Evolutionary conservation across 2,113 vertebrate species (phyloP).

Genomic region (Corythoichthys intestinalis): DNA sequence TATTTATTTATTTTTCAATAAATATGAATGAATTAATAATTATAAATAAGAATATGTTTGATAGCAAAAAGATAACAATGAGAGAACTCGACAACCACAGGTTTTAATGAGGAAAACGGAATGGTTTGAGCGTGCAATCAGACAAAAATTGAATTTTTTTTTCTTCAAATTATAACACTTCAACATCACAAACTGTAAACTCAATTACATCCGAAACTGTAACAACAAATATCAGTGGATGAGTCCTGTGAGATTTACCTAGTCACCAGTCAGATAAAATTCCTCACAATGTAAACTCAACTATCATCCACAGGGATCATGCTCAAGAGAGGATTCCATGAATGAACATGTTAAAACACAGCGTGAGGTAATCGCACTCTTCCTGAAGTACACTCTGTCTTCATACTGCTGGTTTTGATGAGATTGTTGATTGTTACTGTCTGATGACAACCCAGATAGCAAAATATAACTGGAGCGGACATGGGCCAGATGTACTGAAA

Average conservation of each 20-base stretch:
- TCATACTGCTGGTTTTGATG: not conserved
- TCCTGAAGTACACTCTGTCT: not conserved
- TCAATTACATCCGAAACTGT: not conserved
- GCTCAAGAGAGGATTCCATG: not conserved
- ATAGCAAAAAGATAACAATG: not conserved
- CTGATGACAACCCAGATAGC: not conserved
- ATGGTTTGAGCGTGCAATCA: not conserved
- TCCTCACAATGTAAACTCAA: not conserved
- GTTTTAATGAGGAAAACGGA: not conserved
- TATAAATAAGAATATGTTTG: not conserved
- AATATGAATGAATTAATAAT: not conserved
- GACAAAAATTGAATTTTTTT: not conserved
- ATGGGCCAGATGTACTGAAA: no score
- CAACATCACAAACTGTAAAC: not conserved
- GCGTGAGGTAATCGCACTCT: slow-evolving; percentile 2
- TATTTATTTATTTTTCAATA: no score
- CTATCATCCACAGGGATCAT: not conserved
- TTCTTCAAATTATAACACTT: not conserved
- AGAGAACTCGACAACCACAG: not conserved
- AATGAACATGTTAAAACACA: slow-evolving; percentile 5
- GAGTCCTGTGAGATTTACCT: not conserved
- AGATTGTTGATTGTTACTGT: not conserved
- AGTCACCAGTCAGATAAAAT: not conserved
- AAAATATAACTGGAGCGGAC: no score
- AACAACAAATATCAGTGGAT: not conserved